Evolutionary conservation across 2,888 invertebrate species (phyloP).

Genomic region (Acrobasis repandana): DNA sequence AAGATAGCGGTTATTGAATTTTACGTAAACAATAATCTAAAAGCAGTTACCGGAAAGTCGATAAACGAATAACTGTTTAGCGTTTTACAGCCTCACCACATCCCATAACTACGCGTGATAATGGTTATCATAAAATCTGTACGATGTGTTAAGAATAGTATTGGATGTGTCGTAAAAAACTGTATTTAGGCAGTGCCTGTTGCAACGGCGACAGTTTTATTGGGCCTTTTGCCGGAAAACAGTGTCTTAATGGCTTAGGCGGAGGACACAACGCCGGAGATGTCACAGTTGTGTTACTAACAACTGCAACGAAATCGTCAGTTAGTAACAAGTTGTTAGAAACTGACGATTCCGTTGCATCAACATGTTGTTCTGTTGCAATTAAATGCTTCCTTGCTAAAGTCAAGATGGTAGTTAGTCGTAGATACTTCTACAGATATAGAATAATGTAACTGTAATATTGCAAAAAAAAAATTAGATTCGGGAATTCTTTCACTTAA

Average conservation of each 20-base stretch:
- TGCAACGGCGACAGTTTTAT: slow-evolving; percentile 67
- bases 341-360: no score
- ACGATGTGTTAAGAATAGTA: slow-evolving; percentile 57
- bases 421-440: no score
- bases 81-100: slow-evolving; percentile 63
- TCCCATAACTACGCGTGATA: slow-evolving; percentile 64
- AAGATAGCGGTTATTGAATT: slow-evolving; percentile 26
- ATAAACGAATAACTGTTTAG: slow-evolving; percentile 66
- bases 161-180: slow-evolving; percentile 51
- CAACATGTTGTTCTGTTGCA: no score
- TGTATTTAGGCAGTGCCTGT: slow-evolving; percentile 54
- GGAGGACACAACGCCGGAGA: slow-evolving; percentile 29
- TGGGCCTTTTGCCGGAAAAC: slow-evolving; percentile 55
- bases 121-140: slow-evolving; percentile 61
- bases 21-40: slow-evolving; percentile 31
- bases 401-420: no score
- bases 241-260: slow-evolving; percentile 42
- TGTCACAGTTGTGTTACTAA: slow-evolving; percentile 19
- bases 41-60: slow-evolving; percentile 54
- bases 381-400: no score
- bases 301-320: background rate
- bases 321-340: no score
- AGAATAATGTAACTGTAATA: no score
- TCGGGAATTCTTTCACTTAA: no score
- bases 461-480: no score